Evolutionary conservation across 2,888 invertebrate species (phyloP), one percentile per base, ranked within the genome.

Genomic region (Megalurothrips usitatus): DNA sequence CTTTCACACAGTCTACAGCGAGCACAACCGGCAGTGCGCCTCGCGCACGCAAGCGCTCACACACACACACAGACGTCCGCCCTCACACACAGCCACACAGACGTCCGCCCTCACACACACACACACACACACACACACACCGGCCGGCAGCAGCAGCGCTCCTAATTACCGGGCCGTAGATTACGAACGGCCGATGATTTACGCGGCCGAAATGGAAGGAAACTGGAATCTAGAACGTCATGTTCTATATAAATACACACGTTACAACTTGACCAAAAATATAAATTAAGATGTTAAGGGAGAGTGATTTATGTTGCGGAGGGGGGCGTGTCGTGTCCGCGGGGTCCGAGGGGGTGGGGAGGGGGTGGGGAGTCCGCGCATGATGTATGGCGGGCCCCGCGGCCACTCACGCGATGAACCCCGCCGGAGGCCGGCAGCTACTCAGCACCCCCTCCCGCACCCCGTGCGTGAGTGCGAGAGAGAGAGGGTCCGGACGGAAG

Each of bases 191-290:
- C 68, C 68, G 68, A 75, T 75, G 68, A 75, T 75, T 75, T 75
- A 75, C 68, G 68, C 68, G 68, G 23, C 68, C 68, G 26, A 75
- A 75, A 75, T 75, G 68, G 26, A 75, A 75, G 68, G 68, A 75
- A 75, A 75, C 68, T 75, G 68, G 68, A 75, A 75, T 75, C 68
- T 75, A 75, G 68, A 75, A 75, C 68, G 68, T 75, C 68, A 75
- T 75, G 68, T 75, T 75, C 68, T 75, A 75, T 75, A 75, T 75
- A 75, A 75, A 75, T 75, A 75, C 68, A 75, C 68, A 75, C 68
- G 68, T 75, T 75, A 75, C 68, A 75, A 75, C 23, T 75, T 75
- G 68, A 75, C 68, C 68, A 75, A 75, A 75, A 75, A 75, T 75
- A 75, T 26, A 75, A 75, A 75, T 75, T 75, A 75, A 75, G 68